Evolutionary conservation across 1,140 invertebrate genomes (phyloP).

Genomic region (Drosophila kohkoa): DNA sequence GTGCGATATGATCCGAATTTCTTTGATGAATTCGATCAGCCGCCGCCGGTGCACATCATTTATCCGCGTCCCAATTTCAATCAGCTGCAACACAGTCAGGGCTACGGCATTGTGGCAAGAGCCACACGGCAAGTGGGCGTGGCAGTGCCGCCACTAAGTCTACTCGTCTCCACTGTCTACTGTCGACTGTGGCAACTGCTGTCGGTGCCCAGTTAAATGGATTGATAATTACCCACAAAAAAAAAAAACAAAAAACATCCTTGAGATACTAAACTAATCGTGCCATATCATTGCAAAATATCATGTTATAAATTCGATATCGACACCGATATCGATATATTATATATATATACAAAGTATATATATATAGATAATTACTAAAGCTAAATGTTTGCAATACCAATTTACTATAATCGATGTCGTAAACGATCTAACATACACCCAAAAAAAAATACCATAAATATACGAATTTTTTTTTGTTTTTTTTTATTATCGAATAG

Average conservation of each 20-base stretch:
- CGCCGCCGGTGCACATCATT: conserved; percentile 89
- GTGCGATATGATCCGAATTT: conserved; percentile 86
- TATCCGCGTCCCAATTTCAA: conserved; percentile 86
- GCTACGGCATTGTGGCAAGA: conserved; percentile 14
- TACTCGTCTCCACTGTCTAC: conserved; percentile 15
- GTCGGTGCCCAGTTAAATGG: conserved; percentile 61
- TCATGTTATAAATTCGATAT: conserved; percentile 51
- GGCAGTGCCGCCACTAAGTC: conserved; percentile 8
- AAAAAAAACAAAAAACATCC: background rate
- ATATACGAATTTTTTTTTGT: conserved; percentile 26
- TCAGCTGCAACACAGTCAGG: conserved; percentile 45
- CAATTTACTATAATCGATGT: conserved; percentile 11
- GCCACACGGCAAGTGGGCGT: conserved; percentile 18
- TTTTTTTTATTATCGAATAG: conserved; percentile 10
- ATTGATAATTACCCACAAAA: no score
- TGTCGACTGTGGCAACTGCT: conserved; percentile 46
- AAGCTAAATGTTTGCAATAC: conserved; percentile 32
- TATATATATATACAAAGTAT: conserved; percentile 45
- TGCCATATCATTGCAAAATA: conserved; percentile 82
- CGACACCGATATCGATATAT: conserved; percentile 45
- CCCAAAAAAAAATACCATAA: conserved; percentile 15
- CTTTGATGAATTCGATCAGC: conserved; percentile 88
- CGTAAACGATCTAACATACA: conserved; percentile 10
- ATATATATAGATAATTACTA: conserved; percentile 16
- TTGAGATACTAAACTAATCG: conserved; percentile 59